Evolutionary conservation across 2,888 invertebrate genomes (phyloP).

Genomic region (Pelosia muscerda): DNA sequence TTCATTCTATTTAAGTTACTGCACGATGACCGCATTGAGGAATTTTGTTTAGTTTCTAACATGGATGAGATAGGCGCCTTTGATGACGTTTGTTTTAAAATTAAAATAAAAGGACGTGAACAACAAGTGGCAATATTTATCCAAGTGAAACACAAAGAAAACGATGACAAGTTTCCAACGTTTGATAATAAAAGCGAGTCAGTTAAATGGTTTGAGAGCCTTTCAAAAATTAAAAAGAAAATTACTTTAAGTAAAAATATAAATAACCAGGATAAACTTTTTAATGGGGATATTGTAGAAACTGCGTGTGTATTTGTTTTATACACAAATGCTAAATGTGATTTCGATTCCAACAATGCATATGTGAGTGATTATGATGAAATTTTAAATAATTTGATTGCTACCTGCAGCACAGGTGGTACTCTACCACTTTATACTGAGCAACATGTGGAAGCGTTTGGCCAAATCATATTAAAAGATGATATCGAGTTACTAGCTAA

Average conservation of each 20-base stretch:
- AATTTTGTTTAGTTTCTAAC: conserved; percentile 44
- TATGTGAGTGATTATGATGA: not conserved
- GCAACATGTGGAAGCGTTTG: conserved; percentile 26
- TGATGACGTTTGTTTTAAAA: conserved; percentile 44
- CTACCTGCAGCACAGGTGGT: conserved; percentile 27
- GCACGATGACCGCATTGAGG: conserved; percentile 24
- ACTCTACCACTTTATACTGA: conserved; percentile 19
- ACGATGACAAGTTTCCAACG: conserved; percentile 15
- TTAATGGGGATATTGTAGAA: conserved; percentile 26
- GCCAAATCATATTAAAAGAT: conserved; percentile 28
- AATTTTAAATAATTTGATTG: conserved; percentile 26
- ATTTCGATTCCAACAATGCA: conserved; percentile 19
- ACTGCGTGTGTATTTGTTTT: conserved; percentile 36
- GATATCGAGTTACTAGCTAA: conserved; percentile 26
- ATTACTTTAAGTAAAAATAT: conserved; percentile 16
- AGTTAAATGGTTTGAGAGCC: conserved; percentile 29
- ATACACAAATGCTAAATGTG: conserved; percentile 38
- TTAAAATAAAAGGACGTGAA: conserved; percentile 25
- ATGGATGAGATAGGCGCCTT: conserved; percentile 40
- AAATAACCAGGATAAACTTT: conserved; percentile 21
- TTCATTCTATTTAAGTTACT: conserved; percentile 35
- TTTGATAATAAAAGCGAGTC: conserved; percentile 26
- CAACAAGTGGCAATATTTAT: conserved; percentile 34
- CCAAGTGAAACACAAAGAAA: conserved; percentile 43
- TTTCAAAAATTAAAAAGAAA: conserved; percentile 22